phyloP scores from a whole-genome alignment of 2,888 invertebrate species.

The Emesis furor region DNA sequence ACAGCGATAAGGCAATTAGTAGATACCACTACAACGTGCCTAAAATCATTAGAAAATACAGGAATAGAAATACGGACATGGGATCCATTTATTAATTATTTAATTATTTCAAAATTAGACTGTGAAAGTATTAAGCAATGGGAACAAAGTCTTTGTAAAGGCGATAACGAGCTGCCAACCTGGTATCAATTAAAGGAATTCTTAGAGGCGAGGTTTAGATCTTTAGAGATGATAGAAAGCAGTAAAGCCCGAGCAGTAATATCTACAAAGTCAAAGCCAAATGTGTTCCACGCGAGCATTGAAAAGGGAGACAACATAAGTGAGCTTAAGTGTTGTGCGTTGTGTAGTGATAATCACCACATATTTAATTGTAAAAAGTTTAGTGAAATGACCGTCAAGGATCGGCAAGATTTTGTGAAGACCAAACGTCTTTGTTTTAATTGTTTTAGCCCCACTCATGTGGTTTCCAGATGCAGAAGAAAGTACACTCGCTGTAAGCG shows the following conservation, averaged over 20 bases:
- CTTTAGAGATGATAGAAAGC: constrained; percentile 37
- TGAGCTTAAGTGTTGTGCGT: neutral
- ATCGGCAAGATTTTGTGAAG: constrained; percentile 47
- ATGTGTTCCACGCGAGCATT: too few relatives aligned
- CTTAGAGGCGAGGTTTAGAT: constrained; percentile 54
- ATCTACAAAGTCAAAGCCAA: too few relatives aligned
- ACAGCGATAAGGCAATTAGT: constrained; percentile 34
- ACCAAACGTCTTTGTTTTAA: constrained; percentile 52
- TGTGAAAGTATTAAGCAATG: neutral
- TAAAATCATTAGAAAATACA: constrained; percentile 43
- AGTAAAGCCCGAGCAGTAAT: neutral
- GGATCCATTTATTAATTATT: constrained; percentile 33
- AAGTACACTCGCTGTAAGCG: too few relatives aligned
- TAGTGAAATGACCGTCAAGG: too few relatives aligned
- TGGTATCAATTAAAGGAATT: constrained; percentile 41
- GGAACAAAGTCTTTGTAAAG: constrained; percentile 6
- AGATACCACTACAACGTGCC: constrained; percentile 60
- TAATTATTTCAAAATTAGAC: constrained; percentile 47
- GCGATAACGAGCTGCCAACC: constrained; percentile 21
- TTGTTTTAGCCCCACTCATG: constrained; percentile 9
- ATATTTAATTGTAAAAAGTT: constrained; percentile 40
- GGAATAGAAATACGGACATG: too few relatives aligned
- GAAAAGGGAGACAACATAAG: too few relatives aligned
- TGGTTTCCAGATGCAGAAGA: too few relatives aligned
- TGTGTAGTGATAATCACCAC: neutral